Percentiles rank a stretch among this genome's conserved stretches.
Evolutionary conservation across 2,888 invertebrate genomes (phyloP).

Genomic region (Hypolimnas misippus): DNA sequence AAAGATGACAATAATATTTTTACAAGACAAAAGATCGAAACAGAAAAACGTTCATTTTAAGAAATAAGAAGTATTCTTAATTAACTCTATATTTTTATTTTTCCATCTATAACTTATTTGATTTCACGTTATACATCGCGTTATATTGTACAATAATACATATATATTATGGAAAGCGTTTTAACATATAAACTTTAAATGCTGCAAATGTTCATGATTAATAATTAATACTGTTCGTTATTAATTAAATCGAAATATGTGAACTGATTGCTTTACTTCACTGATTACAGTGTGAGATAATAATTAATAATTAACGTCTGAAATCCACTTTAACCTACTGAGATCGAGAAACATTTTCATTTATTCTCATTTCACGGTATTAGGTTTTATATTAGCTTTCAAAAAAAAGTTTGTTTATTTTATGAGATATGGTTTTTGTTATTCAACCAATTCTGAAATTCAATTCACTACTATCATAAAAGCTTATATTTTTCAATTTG

Average conservation of each 20-base stretch:
- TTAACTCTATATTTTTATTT: too few species aligned
- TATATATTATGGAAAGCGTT: neutral
- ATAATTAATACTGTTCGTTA: constrained; percentile 16
- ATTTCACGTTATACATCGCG: too few species aligned
- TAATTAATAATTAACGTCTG: constrained; percentile 35
- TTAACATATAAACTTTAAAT: neutral
- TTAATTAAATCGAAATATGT: constrained; percentile 29
- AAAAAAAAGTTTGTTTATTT: neutral
- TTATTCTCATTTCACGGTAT: neutral
- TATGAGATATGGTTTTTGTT: neutral
- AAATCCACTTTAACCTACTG: neutral
- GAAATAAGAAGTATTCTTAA: too few species aligned
- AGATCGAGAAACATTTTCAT: neutral
- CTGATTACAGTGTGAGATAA: constrained; percentile 34
- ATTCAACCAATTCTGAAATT: too few species aligned
- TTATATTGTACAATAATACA: too few species aligned
- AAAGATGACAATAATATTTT: too few species aligned
- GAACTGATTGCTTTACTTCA: constrained; percentile 30
- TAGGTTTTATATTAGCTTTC: neutral
- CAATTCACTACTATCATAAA: too few species aligned
- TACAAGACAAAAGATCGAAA: too few species aligned
- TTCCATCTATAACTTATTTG: neutral
- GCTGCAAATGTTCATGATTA: constrained; percentile 2
- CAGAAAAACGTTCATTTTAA: too few species aligned
- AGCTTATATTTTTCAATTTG: neutral